Base-by-base conservation (phyloP, 2,888 invertebrate genomes). In the Dione juno region DNA sequence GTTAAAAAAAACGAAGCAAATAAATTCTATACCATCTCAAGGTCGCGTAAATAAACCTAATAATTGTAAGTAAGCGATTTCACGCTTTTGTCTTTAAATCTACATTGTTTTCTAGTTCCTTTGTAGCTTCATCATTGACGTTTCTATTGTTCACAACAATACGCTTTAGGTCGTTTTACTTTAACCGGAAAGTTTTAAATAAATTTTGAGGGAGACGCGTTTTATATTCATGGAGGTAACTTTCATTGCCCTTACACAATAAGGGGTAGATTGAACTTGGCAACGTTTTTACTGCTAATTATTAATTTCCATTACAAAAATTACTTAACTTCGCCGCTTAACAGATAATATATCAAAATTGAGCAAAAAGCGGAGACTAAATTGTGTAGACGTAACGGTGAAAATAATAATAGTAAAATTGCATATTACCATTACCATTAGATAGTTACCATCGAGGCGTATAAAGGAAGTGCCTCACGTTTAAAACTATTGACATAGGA, bases 71-170 rank as follows among this genome's bases (percentile, higher is more conserved):
- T 37, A 63, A 68, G 63, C 68, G 43, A 63, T 53, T 68, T 63
- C 53, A 6, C 67, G 69, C 75, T 69, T 76, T 75, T 74, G 73
- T 75, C 66, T 74, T 73, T 58, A 70, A 75, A 75, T 75, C 68
- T 70, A 71, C 66, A 72, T 71, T 75, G 72, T 76, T 75, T 70
- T 41, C 72, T 73, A 67, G 63, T 75, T 69, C 70, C 45, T 63
- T 73, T 75, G 71, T 73, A 59, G 52, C 53, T 45, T 45, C 68
- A 67, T 70, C 70, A 73, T 74, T 71, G 71, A 57, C 65, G 53
- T 64, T 67, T 63, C 63, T 67, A 69, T 67, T 75, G 65, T 72
- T 69, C 43, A 54, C 64, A 67, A 67, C 41, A 68, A 67, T 52
- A 43, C 41, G 21, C 16, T 9, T 45, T 59, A 41, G 41, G 40